A percentile compares a stretch with the other conserved stretches of the same genome.
Evolutionary conservation across 2,797 vertebrate species (phyloP).

Genomic region (Syngnathus rostellatus): DNA sequence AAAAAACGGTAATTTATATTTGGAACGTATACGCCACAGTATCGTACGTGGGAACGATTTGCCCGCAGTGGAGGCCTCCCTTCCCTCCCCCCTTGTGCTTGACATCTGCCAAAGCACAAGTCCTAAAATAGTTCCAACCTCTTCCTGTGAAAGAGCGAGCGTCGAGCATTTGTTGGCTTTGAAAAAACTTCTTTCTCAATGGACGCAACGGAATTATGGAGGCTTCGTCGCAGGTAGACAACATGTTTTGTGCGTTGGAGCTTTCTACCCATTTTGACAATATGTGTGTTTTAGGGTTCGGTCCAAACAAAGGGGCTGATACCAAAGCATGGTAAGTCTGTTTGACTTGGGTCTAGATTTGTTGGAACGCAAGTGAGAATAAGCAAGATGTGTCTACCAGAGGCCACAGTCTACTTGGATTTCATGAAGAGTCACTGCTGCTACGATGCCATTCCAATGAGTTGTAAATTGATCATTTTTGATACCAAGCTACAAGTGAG

Average conservation of each 20-base stretch:
- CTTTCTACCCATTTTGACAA: slow-evolving; percentile 5
- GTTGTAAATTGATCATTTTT: slow-evolving; percentile 92
- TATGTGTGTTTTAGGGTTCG: slow-evolving; percentile 35
- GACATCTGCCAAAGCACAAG: slow-evolving; percentile 34
- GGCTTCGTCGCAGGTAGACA: slow-evolving; percentile 38
- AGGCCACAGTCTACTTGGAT: slow-evolving; percentile 77
- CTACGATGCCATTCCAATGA: slow-evolving; percentile 89
- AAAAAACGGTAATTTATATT: no score
- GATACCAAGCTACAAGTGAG: slow-evolving; percentile 80
- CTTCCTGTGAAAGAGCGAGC: slow-evolving; percentile 30
- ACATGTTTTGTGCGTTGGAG: not conserved
- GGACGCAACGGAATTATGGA: slow-evolving; percentile 41
- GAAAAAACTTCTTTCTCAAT: slow-evolving; percentile 27
- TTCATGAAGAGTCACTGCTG: slow-evolving; percentile 90
- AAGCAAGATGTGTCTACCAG: slow-evolving; percentile 13
- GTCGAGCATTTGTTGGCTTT: not conserved
- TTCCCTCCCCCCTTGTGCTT: slow-evolving; percentile 8
- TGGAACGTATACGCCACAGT: no score
- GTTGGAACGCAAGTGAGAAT: no score
- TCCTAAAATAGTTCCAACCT: slow-evolving; percentile 61
- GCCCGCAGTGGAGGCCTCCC: slow-evolving; percentile 3
- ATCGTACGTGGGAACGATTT: not conserved
- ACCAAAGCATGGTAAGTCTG: slow-evolving; percentile 28
- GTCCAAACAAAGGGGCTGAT: slow-evolving; percentile 17
- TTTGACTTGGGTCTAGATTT: no score